Base-by-base conservation (phyloP, 1,140 invertebrate genomes). In the Zaprionus taronus region DNA sequence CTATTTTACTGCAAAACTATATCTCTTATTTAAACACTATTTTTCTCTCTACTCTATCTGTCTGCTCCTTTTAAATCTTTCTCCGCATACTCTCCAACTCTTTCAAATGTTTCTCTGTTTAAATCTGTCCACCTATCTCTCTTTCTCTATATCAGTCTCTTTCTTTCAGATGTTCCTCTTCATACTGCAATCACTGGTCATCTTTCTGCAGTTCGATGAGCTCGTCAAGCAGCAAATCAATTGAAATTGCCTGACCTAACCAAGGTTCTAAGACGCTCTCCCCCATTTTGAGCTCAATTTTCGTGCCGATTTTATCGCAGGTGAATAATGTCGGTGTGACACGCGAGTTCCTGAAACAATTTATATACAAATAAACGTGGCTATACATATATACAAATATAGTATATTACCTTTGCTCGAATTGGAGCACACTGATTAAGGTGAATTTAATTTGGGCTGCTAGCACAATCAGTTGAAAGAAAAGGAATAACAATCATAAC, bases 131-230 rank as follows among this genome's bases (percentile, higher is more conserved):
- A 2, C 0, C 38, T 47, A 6, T 47, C 6, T 44, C n/a, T n/a
- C 5, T 28, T 5, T n/a, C 4, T 5, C 20, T 4, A 51, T 11
- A 0, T 22, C 1, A 41, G 7, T 64, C 15, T 38, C 36, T 15
- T n/a, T 47, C 0, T 60, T 60, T 15, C 58, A 91, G 85, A 82
- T 91, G 71, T 85, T 85, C 28, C 58, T 91, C 31, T 91, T 91
- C n/a, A 85, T 90, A 5, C 22, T 90, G 20, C 76, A 90, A 14
- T 78, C 81, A 1, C 36, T 85, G 61, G 76, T 82, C n/a, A 78
- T 86, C 53, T 91, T 90, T 51, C 49, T 90, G 26, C 85, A 90
- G 36, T 90, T 90, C 44, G 68, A 85, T 14, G 64, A 58, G 2
- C 79, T 90, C 1, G 58, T 71, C 3, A 66, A 68, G 36, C 62